These are phyloP conservation scores for Micrasema minimum DNA, from an alignment of 1,140 invertebrate species.

Conservation along the genomic window DNA sequence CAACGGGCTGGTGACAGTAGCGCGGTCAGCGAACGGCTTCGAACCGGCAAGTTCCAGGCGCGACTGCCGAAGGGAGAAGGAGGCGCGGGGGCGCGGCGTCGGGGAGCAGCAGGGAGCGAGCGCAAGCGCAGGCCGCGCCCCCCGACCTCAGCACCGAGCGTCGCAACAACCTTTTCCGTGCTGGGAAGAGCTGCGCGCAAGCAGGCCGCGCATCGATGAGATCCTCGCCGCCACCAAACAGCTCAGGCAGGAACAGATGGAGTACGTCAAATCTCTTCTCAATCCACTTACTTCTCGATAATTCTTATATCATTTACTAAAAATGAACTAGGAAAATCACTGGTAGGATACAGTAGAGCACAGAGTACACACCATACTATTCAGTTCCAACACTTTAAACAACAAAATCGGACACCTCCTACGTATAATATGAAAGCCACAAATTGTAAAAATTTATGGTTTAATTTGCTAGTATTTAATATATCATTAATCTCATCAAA, in stretches of 20 bases:
- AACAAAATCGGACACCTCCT: no score
- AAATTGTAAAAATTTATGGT: no score
- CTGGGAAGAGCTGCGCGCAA: conserved; percentile 80
- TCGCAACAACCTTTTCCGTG: conserved; percentile 77
- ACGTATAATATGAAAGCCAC: no score
- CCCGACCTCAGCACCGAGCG: conserved; percentile 75
- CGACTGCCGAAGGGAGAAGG: conserved; percentile 85
- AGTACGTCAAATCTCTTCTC: conserved; percentile 70
- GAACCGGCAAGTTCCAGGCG: conserved; percentile 90
- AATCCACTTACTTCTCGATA: no score
- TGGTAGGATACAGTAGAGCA: no score
- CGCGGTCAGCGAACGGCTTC: conserved; percentile 92
- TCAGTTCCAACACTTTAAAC: no score
- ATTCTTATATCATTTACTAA: no score
- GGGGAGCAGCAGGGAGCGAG: conserved; percentile 71
- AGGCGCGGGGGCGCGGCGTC: conserved; percentile 71
- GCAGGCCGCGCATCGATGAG: conserved; percentile 80
- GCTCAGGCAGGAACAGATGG: conserved; percentile 70
- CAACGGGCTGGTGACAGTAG: conserved; percentile 81
- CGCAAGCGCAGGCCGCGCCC: conserved; percentile 71
- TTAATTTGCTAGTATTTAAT: no score
- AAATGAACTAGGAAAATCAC: no score
- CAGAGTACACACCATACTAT: no score
- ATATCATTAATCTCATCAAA: no score
- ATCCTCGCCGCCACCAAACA: conserved; percentile 80